Evolutionary conservation across 2,888 invertebrate genomes (phyloP).

Genomic region (Drosophila neotestacea): DNA sequence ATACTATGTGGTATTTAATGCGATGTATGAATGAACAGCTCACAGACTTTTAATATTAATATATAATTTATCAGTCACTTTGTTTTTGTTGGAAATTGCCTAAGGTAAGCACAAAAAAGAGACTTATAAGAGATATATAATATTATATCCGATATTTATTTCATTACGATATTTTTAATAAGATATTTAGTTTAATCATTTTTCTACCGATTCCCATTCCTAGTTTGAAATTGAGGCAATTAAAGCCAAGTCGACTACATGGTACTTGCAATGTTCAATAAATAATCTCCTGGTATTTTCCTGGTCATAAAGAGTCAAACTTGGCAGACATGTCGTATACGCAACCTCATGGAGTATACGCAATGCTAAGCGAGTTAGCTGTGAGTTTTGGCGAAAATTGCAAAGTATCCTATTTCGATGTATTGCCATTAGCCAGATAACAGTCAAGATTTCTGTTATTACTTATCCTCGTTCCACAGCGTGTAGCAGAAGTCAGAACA

Average conservation of each 20-base stretch:
- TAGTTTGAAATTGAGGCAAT: conserved; percentile 33
- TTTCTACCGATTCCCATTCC: too few species aligned
- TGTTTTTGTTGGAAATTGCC: too few species aligned
- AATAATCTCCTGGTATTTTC: conserved; percentile 20
- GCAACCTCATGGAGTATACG: conserved; percentile 21
- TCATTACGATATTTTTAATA: too few species aligned
- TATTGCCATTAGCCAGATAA: conserved; percentile 44
- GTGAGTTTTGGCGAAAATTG: conserved; percentile 23
- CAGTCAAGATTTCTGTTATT: conserved; percentile 34
- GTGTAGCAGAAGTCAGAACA: conserved; percentile 35
- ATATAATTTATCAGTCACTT: too few species aligned
- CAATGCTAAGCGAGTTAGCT: conserved; percentile 16
- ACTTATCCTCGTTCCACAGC: conserved; percentile 31
- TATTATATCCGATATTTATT: too few species aligned
- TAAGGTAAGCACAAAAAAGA: too few species aligned
- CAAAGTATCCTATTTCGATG: conserved; percentile 22
- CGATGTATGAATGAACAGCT: too few species aligned
- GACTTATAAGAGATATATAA: too few species aligned
- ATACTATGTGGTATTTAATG: too few species aligned
- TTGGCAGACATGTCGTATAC: conserved; percentile 12
- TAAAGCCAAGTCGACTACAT: conserved; percentile 40
- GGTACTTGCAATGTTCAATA: conserved; percentile 16
- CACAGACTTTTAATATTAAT: too few species aligned
- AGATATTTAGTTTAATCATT: too few species aligned
- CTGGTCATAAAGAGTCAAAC: conserved; percentile 6